phyloP scores from a whole-genome alignment of 2,113 vertebrate species.

The Halichoeres trimaculatus region DNA sequence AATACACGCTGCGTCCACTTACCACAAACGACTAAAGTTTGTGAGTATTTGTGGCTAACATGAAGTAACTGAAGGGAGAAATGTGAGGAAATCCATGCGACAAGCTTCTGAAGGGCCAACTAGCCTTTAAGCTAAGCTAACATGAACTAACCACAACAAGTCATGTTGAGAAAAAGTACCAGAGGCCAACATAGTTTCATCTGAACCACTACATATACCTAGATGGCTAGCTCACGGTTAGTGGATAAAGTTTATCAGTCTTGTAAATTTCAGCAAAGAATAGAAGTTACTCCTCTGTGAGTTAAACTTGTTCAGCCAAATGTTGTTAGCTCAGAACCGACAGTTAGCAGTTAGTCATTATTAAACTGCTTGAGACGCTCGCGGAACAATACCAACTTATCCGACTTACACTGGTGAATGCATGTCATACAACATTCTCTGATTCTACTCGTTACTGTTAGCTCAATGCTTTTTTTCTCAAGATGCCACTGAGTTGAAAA shows the following conservation, averaged over 20 bases:
- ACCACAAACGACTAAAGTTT: background rate
- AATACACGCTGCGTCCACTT: background rate
- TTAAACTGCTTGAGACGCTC: constrained; percentile 46
- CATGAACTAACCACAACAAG: constrained; percentile 44
- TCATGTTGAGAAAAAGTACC: constrained; percentile 19
- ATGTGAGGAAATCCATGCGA: constrained; percentile 26
- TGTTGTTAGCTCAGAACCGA: constrained; percentile 58
- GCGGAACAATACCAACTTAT: constrained; percentile 7
- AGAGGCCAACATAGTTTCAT: background rate
- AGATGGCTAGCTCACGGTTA: background rate
- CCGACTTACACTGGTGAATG: background rate
- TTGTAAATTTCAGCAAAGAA: background rate
- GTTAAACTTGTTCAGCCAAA: constrained; percentile 25
- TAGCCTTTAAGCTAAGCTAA: constrained; percentile 69
- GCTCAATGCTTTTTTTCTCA: constrained; percentile 12
- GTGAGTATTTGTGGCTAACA: background rate
- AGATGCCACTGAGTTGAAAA: constrained; percentile 57
- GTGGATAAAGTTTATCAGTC: background rate
- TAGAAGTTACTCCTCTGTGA: background rate
- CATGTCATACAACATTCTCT: background rate
- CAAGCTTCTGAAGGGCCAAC: constrained; percentile 52
- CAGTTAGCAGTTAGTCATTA: constrained; percentile 60
- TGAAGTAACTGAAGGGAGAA: background rate
- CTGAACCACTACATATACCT: background rate
- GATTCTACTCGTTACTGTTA: background rate